Base-by-base conservation (phyloP, 2,797 vertebrate species). In the Otus scops region DNA sequence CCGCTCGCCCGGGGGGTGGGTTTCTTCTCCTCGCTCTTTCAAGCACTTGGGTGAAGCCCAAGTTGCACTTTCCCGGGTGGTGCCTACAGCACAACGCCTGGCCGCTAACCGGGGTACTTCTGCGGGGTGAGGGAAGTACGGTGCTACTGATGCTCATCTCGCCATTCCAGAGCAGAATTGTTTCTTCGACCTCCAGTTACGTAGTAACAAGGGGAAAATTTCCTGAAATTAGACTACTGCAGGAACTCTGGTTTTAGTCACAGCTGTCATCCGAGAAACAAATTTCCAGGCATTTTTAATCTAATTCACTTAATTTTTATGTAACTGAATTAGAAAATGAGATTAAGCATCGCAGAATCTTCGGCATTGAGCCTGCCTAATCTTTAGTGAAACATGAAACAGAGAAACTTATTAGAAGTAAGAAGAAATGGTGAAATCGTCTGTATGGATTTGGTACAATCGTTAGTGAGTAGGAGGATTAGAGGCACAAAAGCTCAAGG, bases 161-260 rank as follows among this genome's bases (percentile, higher is more conserved):
- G 38, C 75, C 86, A 65, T 97, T 97, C 92, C 96, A 94, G 90
- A 95, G 76, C 75, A 92, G 85, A 93, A 76, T 24, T 57, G 88
- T 82, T 93, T 80, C 78, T 96, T 97, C 91, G 95, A 97, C 92
- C 94, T 96, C 89, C 82, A 97, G 89, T 98, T 98, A 98, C 98
- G 98, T 97, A 98, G 98, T 98, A 98, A 98, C 97, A 98, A 98
- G 97, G 98, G 96, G 91, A 98, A 96, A 98, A 98, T 98, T 99
- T 99, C 98, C 99, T 99, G 98, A 98, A 98, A 98, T 98, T 98
- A 98, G 98, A 97, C 98, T 98, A 97, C 97, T 96, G 98, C 98
- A 98, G 97, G 98, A 98, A 98, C 98, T 98, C 99, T 99, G 99
- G 98, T 98, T 99, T 98, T 97, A 98, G 98, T 99, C 99, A 99